Evolutionary conservation across 2,888 invertebrate species (phyloP).

Genomic region (Anorthoa munda): DNA sequence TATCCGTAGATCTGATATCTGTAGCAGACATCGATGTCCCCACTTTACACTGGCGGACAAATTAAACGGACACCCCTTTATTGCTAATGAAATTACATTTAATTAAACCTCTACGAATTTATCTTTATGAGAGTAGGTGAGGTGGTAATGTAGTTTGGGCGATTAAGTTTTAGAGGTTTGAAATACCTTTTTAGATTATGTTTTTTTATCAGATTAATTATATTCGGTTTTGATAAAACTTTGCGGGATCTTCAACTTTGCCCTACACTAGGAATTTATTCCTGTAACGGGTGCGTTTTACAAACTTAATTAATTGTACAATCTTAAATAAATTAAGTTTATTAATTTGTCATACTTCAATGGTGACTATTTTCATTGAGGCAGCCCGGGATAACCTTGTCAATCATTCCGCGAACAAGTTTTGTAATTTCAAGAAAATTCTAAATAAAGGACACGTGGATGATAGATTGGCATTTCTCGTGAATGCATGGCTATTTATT

Average conservation of each 20-base stretch:
- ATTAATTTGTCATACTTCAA: not conserved
- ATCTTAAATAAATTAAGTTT: too few relatives aligned
- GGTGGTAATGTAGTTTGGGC: conserved; percentile 35
- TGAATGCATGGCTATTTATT: conserved; percentile 1
- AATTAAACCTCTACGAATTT: conserved; percentile 60
- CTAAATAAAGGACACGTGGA: not conserved
- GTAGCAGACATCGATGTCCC: conserved; percentile 56
- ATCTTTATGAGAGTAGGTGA: conserved; percentile 54
- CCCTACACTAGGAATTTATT: too few relatives aligned
- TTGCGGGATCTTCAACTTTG: not conserved
- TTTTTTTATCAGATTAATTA: conserved; percentile 26
- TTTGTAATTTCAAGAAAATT: not conserved
- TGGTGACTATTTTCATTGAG: not conserved
- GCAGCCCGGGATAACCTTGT: not conserved
- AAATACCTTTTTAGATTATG: conserved; percentile 40
- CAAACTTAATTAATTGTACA: too few relatives aligned
- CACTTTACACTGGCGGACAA: conserved; percentile 54
- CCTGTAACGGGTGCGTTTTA: too few relatives aligned
- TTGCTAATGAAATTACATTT: conserved; percentile 61
- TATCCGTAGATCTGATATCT: conserved; percentile 58
- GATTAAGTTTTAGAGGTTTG: conserved; percentile 45
- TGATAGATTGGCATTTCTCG: not conserved
- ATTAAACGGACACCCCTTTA: conserved; percentile 58
- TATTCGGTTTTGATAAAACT: conserved; percentile 17
- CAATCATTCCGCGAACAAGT: not conserved